Percentiles rank a stretch among this genome's conserved stretches.
These are phyloP conservation scores for Harpalus rubripes DNA, from an alignment of 2,888 invertebrate species.

Conservation along the genomic window DNA sequence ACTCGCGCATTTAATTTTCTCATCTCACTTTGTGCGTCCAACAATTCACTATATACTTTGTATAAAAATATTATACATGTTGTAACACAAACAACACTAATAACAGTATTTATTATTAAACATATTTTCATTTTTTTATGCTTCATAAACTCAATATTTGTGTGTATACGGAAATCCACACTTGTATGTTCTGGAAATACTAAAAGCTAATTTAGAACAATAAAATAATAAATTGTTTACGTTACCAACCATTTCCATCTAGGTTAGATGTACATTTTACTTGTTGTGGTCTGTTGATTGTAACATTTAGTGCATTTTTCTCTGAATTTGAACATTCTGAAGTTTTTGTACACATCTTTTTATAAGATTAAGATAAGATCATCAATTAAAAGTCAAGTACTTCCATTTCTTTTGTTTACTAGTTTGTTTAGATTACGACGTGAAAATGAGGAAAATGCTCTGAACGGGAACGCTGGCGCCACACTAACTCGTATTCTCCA, in stretches of 20 bases:
- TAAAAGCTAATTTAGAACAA: conserved; percentile 17
- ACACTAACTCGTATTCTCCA: conserved; percentile 13
- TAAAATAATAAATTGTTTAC: conserved; percentile 39
- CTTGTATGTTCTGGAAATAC: conserved; percentile 51
- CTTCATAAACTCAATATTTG: conserved; percentile 57
- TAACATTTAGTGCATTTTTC: conserved; percentile 48
- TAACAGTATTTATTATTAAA: conserved; percentile 50
- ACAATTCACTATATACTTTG: conserved; percentile 53
- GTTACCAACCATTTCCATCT: conserved; percentile 58
- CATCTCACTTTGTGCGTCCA: conserved; percentile 52
- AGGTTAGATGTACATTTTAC: conserved; percentile 49
- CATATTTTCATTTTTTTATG: conserved; percentile 61
- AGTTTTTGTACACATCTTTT: conserved; percentile 58
- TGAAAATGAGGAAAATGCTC: not conserved
- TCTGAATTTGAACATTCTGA: conserved; percentile 35
- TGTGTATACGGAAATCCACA: conserved; percentile 60
- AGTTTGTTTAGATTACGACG: conserved; percentile 12
- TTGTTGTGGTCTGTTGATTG: conserved; percentile 47
- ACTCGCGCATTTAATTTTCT: conserved; percentile 34
- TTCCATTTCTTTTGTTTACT: conserved; percentile 59
- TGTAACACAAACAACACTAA: conserved; percentile 50
- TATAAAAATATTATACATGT: conserved; percentile 33
- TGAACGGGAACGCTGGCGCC: conserved; percentile 40
- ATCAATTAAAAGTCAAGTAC: not conserved
- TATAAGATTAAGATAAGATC: conserved; percentile 1